Evolutionary conservation across 1,140 invertebrate genomes (phyloP), one percentile per base, ranked within the genome.

Genomic region (Drosophila tristis): DNA sequence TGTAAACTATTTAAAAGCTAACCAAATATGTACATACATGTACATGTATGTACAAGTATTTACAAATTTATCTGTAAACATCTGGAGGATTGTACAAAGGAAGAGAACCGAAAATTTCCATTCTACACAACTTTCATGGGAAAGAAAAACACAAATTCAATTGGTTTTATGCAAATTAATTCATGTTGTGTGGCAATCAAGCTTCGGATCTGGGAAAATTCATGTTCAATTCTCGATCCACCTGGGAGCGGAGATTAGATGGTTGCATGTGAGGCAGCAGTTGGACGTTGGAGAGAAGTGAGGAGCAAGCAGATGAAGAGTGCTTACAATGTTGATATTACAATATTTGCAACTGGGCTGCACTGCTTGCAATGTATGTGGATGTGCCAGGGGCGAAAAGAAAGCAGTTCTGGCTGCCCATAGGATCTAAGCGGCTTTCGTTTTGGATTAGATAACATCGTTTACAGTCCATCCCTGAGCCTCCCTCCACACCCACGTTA

Each of bases 131-230:
- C 29, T 49, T 56, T 57, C 25, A 23, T 68, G 51, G 44, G 50
- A 70, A 70, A 68, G 25, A 67, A 20, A 26, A 5, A 29, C 43
- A 15, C 6, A 44, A 65, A 65, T 64, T 26, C 16, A 29, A 42
- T 31, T 2, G n/a, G 63, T 16, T 49, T 49, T 44, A 70, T 68
- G 65, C 65, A 42, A 68, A 68, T 48, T 63, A 67, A 67, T 64
- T 67, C 62, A 68, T 68, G 63, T 56, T 68, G 64, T 54, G 50
- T 29, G 39, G 64, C 64, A 70, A 70, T 70, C 50, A 35, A 49
- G 66, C 44, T 67, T 25, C 60, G 63, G 50, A 70, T 70, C 66
- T 70, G 66, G 66, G 66, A 70, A 70, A 15, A 56, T 70, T 48
- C 51, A 50, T 68, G 66, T 65, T 65, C 29, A 31, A 29, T 59